phyloP scores from a whole-genome alignment of 1,140 invertebrate genomes.

The Pseudachorutes palmiensis region DNA sequence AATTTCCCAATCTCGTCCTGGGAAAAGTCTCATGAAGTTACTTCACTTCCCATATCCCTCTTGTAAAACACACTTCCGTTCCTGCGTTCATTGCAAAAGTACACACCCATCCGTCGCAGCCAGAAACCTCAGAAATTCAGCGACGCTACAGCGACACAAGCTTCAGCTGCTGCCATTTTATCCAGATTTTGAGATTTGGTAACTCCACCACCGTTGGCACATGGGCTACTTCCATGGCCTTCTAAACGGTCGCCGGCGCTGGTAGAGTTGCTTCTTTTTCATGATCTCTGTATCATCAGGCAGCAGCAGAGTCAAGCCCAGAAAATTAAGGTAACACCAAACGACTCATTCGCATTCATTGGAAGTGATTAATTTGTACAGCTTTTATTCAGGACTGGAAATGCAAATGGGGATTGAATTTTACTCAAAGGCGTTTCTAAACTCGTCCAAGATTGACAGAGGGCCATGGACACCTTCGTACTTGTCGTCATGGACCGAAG shows the following conservation, averaged over 20 bases:
- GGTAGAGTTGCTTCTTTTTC: constrained; percentile 35
- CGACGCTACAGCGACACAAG: too few species aligned
- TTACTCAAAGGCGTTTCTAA: neutral
- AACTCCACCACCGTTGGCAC: constrained; percentile 38
- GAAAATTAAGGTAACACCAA: neutral
- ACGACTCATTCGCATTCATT: neutral
- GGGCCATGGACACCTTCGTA: neutral
- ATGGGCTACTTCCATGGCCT: neutral
- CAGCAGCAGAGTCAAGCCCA: neutral
- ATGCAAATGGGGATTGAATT: too few species aligned
- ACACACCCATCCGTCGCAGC: too few species aligned
- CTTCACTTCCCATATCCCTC: neutral
- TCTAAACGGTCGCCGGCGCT: constrained; percentile 24
- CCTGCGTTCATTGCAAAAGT: too few species aligned
- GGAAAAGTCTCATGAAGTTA: constrained; percentile 5
- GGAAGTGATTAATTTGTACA: neutral
- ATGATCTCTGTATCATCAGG: constrained; percentile 17
- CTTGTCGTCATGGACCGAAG: neutral
- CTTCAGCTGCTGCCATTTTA: too few species aligned
- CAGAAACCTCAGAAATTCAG: too few species aligned
- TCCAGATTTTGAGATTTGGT: constrained; percentile 29
- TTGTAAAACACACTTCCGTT: too few species aligned
- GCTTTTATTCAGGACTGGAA: neutral
- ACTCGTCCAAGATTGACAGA: neutral
- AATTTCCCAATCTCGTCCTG: neutral